Conservation (phyloP, 2,888 invertebrate genomes). For the Heliconius ethilla region DNA sequence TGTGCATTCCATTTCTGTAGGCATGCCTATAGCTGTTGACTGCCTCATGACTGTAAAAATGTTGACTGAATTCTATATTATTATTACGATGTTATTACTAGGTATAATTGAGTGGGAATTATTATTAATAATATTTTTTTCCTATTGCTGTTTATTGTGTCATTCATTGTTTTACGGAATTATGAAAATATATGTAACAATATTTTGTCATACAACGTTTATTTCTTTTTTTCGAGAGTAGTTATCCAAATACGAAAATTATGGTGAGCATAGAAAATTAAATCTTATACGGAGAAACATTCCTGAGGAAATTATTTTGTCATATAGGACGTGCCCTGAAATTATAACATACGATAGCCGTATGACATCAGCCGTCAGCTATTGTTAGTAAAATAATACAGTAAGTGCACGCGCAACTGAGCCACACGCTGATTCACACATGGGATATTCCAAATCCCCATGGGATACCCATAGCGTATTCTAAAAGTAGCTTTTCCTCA, state of each 20-base stretch:
- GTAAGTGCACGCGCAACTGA: constrained; percentile 58
- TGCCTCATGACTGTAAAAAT: constrained; percentile 2
- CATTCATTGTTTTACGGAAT: neutral
- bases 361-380: constrained; percentile 72
- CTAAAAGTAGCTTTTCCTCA: constrained; percentile 11
- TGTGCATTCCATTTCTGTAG: constrained; percentile 47
- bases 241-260: neutral
- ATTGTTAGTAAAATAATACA: constrained; percentile 67
- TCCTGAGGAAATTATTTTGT: constrained; percentile 1
- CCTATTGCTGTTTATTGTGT: neutral
- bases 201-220: neutral
- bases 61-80: neutral
- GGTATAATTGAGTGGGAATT: neutral
- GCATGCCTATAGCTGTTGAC: constrained; percentile 28
- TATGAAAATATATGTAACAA: neutral
- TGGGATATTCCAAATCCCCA: constrained; percentile 57
- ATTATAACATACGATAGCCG: constrained; percentile 57
- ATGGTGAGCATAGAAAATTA: neutral
- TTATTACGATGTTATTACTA: neutral
- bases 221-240: neutral
- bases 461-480: constrained; percentile 21
- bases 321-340: constrained; percentile 50
- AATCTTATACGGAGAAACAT: neutral
- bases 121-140: constrained; percentile 4
- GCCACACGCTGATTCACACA: constrained; percentile 72